Base-by-base conservation (phyloP, 2,797 vertebrate genomes). In the Phrynocephalus vlangalii region DNA sequence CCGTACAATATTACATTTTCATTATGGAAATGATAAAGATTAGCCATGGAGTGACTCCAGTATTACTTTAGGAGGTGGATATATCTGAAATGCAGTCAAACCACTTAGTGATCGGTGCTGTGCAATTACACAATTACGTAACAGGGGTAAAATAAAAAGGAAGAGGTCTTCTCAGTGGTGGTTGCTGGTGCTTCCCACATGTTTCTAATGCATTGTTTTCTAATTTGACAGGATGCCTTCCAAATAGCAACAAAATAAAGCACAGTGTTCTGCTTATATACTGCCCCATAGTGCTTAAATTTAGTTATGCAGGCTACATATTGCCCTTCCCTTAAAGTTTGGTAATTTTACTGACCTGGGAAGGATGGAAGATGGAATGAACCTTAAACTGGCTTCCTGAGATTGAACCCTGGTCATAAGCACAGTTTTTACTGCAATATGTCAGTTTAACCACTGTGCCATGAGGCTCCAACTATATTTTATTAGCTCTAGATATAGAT, bases 1-100 rank as follows among this genome's bases (percentile, higher is more conserved):
- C 71, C 86, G 60, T 91, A 63, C 66, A 87, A 92, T 91, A 84
- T 88, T 91, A 48, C 68, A 5, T 87, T 96, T 94, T 88, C 60
- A 26, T 89, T 7, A 60, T 5, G 52, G 75, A 86, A 90, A 90
- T 68, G 75, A 22, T 66, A 82, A 90, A 91, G 67, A 84, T 81
- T 89, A 82, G 1, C 56, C 22, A 24, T 18, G 16, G 73, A 82
- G 76, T 66, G 68, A 9, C 1, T 13, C 56, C 44, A 48, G 2
- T 4, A 1, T 63, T 76, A 30, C 56, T 87, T n/a, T 83, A 63
- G 90, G 91, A 70, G 77, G 48, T 6, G 85, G 81, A 83, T 82
- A 28, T 24, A 30, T 20, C 5, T 82, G 67, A 71, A 84, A 30
- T 38, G 0, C 78, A 72, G 16, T 82, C 60, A 48, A 80, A 77